A percentile compares a stretch with the other conserved stretches of the same genome.
Conservation (phyloP, 1,140 invertebrate genomes). For the Drosophila jambulina region DNA sequence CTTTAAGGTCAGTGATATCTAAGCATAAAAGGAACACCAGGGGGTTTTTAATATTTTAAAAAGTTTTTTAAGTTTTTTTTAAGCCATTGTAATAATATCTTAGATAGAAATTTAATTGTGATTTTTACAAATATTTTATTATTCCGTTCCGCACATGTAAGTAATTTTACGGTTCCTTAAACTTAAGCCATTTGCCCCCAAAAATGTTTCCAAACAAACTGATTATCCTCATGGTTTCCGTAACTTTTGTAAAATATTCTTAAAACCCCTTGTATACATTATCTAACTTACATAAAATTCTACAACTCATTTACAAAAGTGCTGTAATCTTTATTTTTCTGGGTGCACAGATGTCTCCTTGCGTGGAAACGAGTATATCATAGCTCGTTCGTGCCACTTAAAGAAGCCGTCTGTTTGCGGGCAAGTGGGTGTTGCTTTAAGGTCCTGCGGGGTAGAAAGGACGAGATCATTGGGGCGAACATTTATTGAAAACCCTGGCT, state of each 20-base stretch:
- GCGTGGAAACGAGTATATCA: conserved; percentile 7
- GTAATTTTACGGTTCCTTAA: no score
- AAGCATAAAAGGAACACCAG: not conserved
- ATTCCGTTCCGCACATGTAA: no score
- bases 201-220: not conserved
- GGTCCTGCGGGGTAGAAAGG: not conserved
- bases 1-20: not conserved
- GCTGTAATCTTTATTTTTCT: not conserved
- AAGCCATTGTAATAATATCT: not conserved
- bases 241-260: not conserved
- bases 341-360: conserved; percentile 19
- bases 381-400: conserved; percentile 30
- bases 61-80: not conserved
- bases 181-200: not conserved
- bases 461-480: conserved; percentile 5
- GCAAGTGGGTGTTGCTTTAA: conserved; percentile 23
- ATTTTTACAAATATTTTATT: not conserved
- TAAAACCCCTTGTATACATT: not conserved
- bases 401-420: conserved; percentile 28
- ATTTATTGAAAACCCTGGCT: conserved; percentile 50
- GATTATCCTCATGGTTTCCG: not conserved
- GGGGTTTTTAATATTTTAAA: not conserved
- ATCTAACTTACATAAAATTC: conserved; percentile 2
- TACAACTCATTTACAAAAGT: not conserved
- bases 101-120: not conserved